Conservation (phyloP, 2,113 vertebrate species). For the Epinephelus lanceolatus region DNA sequence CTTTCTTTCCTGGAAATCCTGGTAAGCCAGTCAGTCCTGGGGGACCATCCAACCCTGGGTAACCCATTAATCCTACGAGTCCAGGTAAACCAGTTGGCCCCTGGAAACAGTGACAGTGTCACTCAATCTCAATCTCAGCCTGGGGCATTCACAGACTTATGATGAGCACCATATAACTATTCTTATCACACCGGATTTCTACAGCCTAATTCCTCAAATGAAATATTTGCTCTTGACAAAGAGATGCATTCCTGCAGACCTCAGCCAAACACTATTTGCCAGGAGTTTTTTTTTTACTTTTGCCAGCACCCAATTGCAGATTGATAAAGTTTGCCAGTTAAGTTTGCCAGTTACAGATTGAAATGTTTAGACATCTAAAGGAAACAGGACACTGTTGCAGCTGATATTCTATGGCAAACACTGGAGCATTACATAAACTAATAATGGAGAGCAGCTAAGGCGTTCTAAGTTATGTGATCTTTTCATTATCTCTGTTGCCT, state of each 20-base stretch:
- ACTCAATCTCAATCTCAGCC: background rate
- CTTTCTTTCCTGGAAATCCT: constrained; percentile 87
- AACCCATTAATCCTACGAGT: constrained; percentile 86
- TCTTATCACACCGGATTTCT: background rate
- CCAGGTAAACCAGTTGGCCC: constrained; percentile 88
- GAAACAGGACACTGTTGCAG: background rate
- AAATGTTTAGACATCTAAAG: background rate
- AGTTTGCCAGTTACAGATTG: background rate
- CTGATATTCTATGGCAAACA: background rate
- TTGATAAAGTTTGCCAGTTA: background rate
- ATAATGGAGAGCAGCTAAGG: background rate
- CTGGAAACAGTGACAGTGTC: constrained; percentile 78
- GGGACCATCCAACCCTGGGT: constrained; percentile 87
- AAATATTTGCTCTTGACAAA: background rate
- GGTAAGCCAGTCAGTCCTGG: constrained; percentile 87
- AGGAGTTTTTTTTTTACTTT: background rate
- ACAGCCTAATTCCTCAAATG: background rate
- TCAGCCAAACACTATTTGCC: background rate
- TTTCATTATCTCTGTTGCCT: background rate
- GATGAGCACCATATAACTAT: background rate
- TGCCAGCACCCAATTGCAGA: background rate
- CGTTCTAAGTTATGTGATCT: background rate
- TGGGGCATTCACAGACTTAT: background rate
- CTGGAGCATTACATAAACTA: background rate
- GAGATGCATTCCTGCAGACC: background rate